Percentiles rank a stretch among this genome's conserved stretches.
These are phyloP conservation scores for Aphidoletes aphidimyza DNA, from an alignment of 2,888 invertebrate genomes.

Conservation along the genomic window DNA sequence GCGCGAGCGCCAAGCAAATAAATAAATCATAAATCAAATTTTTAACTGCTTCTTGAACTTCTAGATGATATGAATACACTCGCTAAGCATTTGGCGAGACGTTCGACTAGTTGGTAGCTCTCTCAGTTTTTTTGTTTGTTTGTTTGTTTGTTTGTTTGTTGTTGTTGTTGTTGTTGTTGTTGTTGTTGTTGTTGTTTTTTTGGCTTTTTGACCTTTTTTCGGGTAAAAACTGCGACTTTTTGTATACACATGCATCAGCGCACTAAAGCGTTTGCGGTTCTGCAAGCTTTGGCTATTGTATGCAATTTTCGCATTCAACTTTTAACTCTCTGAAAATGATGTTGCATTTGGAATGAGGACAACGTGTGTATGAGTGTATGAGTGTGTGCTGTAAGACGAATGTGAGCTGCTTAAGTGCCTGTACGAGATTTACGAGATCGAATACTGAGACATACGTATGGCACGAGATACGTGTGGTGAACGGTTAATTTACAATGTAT, in stretches of 20 bases:
- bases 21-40: slow-evolving; percentile 53
- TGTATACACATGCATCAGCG: slow-evolving; percentile 41
- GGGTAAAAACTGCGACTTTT: slow-evolving; percentile 38
- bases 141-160: too few relatives aligned
- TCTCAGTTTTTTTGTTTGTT: background rate
- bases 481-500: slow-evolving; percentile 2
- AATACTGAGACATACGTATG: background rate
- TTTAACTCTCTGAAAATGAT: background rate
- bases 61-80: background rate
- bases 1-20: background rate
- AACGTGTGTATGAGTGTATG: too few relatives aligned
- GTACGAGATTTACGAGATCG: background rate
- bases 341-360: background rate
- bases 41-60: slow-evolving; percentile 26
- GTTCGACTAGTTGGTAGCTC: background rate
- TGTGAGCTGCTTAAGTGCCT: background rate
- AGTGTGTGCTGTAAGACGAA: background rate
- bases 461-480: slow-evolving; percentile 2
- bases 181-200: background rate
- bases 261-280: background rate
- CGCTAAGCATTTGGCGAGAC: background rate
- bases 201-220: background rate
- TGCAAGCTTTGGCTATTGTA: background rate
- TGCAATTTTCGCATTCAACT: slow-evolving; percentile 32
- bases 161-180: too few relatives aligned